These are phyloP conservation scores for Cyphomyrus discorhynchus DNA, from an alignment of 2,113 vertebrate genomes.

Conservation along the genomic window DNA sequence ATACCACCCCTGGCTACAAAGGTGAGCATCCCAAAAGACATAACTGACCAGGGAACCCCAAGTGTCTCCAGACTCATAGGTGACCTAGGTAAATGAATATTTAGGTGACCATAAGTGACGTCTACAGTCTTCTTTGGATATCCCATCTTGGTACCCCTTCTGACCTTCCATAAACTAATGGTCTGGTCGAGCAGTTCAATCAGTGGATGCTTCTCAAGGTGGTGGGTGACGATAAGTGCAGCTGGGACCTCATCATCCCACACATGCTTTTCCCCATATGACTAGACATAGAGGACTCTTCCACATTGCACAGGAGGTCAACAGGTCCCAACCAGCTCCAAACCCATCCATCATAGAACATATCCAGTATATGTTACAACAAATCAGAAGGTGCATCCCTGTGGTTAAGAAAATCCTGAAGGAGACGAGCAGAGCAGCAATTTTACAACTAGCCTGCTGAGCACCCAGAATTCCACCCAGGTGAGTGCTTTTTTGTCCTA, in stretches of 20 bases:
- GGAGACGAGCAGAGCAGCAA: neutral
- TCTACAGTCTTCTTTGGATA: neutral
- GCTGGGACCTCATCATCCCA: neutral
- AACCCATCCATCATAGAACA: neutral
- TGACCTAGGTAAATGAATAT: no score
- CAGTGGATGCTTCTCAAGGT: neutral
- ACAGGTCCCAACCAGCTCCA: neutral
- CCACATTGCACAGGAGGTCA: neutral
- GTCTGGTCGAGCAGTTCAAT: neutral
- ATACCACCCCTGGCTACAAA: neutral
- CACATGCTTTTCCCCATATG: neutral
- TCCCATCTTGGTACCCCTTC: neutral
- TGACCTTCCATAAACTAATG: neutral
- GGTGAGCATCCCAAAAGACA: neutral
- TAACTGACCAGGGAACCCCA: neutral
- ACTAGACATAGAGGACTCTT: neutral
- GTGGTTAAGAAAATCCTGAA: neutral
- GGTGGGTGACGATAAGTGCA: neutral
- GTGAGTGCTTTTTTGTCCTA: neutral
- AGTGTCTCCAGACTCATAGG: neutral
- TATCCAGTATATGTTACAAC: neutral
- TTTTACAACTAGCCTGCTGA: neutral
- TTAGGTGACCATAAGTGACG: neutral
- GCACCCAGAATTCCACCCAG: neutral
- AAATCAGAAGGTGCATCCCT: neutral